A percentile compares a stretch with the other conserved stretches of the same genome.
These are phyloP conservation scores for Anguilla obscura DNA, from an alignment of 2,797 vertebrate species.

Conservation along the genomic window DNA sequence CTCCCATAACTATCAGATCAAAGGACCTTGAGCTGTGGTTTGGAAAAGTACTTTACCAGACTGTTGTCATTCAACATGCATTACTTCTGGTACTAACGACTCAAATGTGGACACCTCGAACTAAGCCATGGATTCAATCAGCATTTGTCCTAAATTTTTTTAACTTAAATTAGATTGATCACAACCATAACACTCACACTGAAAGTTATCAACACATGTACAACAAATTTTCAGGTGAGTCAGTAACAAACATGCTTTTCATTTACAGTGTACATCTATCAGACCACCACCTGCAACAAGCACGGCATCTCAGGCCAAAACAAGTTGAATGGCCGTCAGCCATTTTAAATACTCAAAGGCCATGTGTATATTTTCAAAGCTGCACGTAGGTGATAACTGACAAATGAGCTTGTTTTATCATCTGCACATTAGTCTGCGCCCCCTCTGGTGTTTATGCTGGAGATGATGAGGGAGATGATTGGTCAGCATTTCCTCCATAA, in stretches of 20 bases:
- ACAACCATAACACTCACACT: background rate
- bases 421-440: background rate
- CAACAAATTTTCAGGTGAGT: background rate
- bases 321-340: background rate
- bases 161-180: background rate
- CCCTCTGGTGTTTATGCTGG: background rate
- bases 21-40: background rate
- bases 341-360: background rate
- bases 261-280: background rate
- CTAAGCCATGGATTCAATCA: background rate
- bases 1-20: background rate
- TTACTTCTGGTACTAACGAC: background rate
- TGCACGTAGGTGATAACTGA: background rate
- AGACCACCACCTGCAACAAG: background rate
- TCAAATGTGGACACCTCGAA: background rate
- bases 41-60: background rate
- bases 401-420: background rate
- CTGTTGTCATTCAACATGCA: background rate
- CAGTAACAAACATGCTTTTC: background rate
- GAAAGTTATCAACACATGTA: background rate
- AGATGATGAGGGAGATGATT: constrained; percentile 51
- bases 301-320: background rate
- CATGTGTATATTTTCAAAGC: background rate
- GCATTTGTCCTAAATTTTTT: background rate
- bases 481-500: constrained; percentile 63